Conservation (phyloP, 2,888 invertebrate genomes). For the Stenotaenia linearis region DNA sequence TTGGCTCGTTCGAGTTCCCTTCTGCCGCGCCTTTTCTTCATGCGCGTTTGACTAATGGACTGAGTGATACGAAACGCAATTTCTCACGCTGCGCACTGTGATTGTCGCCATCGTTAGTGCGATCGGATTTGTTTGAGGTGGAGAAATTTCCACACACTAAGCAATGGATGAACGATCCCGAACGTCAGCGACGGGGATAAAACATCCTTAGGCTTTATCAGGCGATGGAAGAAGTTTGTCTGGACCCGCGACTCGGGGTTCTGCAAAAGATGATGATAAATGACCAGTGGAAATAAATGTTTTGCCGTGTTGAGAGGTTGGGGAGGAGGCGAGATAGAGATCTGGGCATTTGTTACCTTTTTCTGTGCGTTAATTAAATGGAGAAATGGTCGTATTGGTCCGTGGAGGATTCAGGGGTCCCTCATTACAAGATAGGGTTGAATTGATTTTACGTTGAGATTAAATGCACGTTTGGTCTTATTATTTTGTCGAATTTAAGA, state of each 20-base stretch:
- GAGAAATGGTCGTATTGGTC: not conserved
- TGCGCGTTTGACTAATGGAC: conserved; percentile 14
- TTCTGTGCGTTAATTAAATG: not conserved
- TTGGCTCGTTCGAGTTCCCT: not conserved
- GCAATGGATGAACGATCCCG: not conserved
- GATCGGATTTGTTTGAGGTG: not conserved
- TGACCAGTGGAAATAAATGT: not conserved
- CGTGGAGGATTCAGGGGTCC: not conserved
- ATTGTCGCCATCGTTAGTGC: conserved; percentile 10
- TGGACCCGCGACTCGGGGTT: not conserved
- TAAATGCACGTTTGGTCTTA: conserved; percentile 1
- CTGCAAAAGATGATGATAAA: not conserved
- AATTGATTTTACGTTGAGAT: conserved; percentile 2
- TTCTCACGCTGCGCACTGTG: conserved; percentile 1
- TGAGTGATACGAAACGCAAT: conserved; percentile 15
- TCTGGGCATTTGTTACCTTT: not conserved
- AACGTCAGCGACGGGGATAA: not conserved
- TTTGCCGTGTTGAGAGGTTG: not conserved
- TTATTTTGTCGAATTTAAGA: not conserved
- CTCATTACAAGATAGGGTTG: conserved; percentile 1
- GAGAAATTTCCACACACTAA: not conserved
- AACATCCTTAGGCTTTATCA: not conserved
- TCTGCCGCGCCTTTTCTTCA: not conserved
- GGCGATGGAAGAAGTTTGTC: not conserved
- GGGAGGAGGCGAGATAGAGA: not conserved